phyloP scores from a whole-genome alignment of 2,888 invertebrate genomes.

The Cactoblastis cactorum region DNA sequence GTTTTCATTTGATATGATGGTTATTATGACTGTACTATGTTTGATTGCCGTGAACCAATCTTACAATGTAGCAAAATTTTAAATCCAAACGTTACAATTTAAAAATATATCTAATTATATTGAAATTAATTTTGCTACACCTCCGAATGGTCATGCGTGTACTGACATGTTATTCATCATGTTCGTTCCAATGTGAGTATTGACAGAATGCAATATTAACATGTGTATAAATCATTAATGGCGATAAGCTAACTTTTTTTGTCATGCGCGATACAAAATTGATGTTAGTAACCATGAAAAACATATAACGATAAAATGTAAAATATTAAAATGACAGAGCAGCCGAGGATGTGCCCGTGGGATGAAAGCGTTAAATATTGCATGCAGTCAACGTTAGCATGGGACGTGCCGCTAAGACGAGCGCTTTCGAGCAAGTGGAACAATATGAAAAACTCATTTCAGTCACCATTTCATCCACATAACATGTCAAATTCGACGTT shows the following conservation, averaged over 20 bases:
- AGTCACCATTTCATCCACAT: conserved; percentile 47
- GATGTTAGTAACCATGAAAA: conserved; percentile 52
- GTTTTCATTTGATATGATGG: conserved; percentile 32
- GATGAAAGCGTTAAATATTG: conserved; percentile 76
- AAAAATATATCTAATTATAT: neutral
- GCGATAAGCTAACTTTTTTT: conserved; percentile 46
- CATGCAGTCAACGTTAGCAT: conserved; percentile 78
- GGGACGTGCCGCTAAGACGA: conserved; percentile 72
- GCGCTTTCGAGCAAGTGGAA: conserved; percentile 61
- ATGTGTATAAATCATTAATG: conserved; percentile 47
- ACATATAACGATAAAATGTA: conserved; percentile 51
- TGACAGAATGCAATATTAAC: conserved; percentile 79
- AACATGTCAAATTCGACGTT: conserved; percentile 31
- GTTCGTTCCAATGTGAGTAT: conserved; percentile 50
- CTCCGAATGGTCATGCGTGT: conserved; percentile 53
- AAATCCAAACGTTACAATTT: neutral
- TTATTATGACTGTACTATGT: conserved; percentile 36
- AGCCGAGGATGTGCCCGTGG: conserved; percentile 58
- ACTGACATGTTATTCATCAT: conserved; percentile 37
- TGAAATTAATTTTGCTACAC: conserved; percentile 29
- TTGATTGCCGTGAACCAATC: conserved; percentile 26
- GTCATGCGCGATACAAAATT: conserved; percentile 54
- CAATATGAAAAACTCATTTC: conserved; percentile 53
- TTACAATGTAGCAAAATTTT: conserved; percentile 16
- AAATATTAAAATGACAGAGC: conserved; percentile 54